Evolutionary conservation across 2,113 vertebrate genomes (phyloP), one percentile per base, ranked within the genome.

Genomic region (Azemiops feae): DNA sequence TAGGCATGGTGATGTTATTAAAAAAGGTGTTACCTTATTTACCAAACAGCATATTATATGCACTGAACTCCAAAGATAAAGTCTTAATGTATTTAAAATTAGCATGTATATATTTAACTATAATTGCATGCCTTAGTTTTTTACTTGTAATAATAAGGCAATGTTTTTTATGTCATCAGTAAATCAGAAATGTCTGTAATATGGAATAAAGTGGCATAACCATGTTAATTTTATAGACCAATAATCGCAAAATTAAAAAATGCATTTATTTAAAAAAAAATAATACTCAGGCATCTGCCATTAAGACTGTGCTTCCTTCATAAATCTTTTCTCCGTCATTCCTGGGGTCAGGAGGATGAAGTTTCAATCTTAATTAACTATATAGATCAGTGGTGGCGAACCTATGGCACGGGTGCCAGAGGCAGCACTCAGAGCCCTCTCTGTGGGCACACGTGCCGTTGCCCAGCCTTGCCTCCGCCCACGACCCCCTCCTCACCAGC

Each of bases 161-260:
- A 39, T 27, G 30, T 50, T 85, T 50, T 89, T 85, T 90, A 34
- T 47, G 39, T 27, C n/a, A 45, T 89, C 55, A 93, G 47, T 87
- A 22, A 90, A 90, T 39, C 45, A 53, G 91, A 43, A 58, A 89
- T 30, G 30, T 74, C 52, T 89, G 54, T 87, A 47, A 16, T 47
- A 87, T 87, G 81, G 81, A 47, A 60, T 58, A 43, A 90, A 90
- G 47, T 34, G n/a, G 47, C 69, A 87, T 12, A 53, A 90, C 14
- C 20, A 92, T 53, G 12, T 57, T 55, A 89, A 86, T 92, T 96
- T 95, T 96, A 85, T 50, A 81, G 69, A 60, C 85, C 91, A 52
- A 74, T 94, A 94, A 57, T 87, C 30, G 0, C 14, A 47, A 91
- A 85, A 34, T 50, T 45, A 93, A 92, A 88, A 25, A 6, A 8